Evolutionary conservation across 2,797 vertebrate species (phyloP).

Genomic region (Melopsittacus undulatus): DNA sequence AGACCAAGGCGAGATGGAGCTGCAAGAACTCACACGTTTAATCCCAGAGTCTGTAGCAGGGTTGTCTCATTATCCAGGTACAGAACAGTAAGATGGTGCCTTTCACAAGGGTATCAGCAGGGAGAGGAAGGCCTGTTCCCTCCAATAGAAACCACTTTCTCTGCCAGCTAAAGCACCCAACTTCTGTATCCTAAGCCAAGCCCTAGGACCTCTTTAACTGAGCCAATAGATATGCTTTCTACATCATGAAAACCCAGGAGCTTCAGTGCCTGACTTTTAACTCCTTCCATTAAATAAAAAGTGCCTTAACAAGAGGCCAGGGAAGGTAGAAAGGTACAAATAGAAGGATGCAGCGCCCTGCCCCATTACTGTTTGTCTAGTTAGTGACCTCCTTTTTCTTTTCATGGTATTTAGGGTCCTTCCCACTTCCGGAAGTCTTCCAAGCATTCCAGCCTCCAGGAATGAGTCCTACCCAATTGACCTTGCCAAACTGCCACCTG

Average conservation of each 20-base stretch:
- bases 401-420: neutral
- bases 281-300: neutral
- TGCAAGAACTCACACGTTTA: neutral
- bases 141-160: neutral
- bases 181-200: neutral
- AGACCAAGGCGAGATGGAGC: neutral
- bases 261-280: neutral
- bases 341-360: neutral
- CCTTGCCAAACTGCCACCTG: neutral
- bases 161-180: neutral
- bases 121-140: neutral
- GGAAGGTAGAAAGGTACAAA: neutral
- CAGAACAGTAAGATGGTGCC: neutral
- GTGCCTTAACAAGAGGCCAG: neutral
- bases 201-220: neutral
- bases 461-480: neutral
- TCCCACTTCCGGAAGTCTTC: neutral
- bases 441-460: neutral
- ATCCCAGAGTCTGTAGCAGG: neutral
- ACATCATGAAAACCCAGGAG: neutral
- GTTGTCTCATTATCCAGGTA: neutral
- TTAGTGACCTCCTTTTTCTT: neutral
- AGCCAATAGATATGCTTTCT: rapidly evolving
- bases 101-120: neutral
- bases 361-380: neutral